Evolutionary conservation across 1,140 invertebrate genomes (phyloP).

Genomic region (Bombus confusus): DNA sequence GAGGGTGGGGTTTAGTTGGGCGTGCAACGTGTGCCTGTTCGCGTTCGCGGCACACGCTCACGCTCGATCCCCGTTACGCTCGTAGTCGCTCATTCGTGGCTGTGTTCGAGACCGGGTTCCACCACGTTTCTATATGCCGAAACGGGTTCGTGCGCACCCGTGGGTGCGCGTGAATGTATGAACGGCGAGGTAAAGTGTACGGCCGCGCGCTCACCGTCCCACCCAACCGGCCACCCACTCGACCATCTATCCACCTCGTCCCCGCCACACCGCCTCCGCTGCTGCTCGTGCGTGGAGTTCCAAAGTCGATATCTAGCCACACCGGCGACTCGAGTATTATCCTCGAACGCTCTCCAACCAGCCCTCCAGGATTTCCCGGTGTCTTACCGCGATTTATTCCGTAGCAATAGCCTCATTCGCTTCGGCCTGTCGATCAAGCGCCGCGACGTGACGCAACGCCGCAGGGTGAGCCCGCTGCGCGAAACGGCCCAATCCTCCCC

Average conservation of each 20-base stretch:
- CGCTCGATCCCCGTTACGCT: constrained; percentile 24
- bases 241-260: background rate
- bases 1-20: constrained; percentile 59
- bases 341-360: constrained; percentile 52
- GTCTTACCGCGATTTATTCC: background rate
- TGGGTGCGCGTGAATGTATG: constrained; percentile 44
- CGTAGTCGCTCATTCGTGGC: background rate
- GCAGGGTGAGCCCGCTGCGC: too few relatives aligned
- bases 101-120: background rate
- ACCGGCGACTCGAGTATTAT: constrained; percentile 58
- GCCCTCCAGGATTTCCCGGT: constrained; percentile 34
- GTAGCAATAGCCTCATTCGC: background rate
- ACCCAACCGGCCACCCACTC: background rate
- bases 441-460: too few relatives aligned
- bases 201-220: constrained; percentile 15
- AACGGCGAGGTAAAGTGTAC: constrained; percentile 49
- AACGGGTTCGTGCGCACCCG: constrained; percentile 41
- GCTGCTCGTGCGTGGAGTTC: constrained; percentile 66
- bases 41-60: constrained; percentile 5
- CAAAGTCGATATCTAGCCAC: constrained; percentile 73
- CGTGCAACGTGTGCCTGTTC: constrained; percentile 41
- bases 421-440: background rate
- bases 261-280: constrained; percentile 37
- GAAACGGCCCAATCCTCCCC: background rate
- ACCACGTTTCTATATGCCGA: constrained; percentile 20